Conservation (phyloP, 2,797 vertebrate genomes). For the Chrysolophus pictus region DNA sequence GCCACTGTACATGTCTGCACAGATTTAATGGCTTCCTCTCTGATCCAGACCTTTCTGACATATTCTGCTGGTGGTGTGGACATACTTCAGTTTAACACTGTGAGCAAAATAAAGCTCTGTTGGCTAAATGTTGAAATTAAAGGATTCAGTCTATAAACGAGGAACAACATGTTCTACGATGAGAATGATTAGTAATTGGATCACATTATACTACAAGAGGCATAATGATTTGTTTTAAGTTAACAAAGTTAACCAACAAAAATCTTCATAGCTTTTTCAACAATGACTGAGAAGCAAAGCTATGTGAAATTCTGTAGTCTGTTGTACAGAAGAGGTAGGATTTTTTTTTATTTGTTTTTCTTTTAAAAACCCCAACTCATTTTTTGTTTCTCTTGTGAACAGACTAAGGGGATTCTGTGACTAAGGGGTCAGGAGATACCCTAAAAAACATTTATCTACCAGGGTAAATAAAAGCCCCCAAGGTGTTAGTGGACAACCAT, state of each 20-base stretch:
- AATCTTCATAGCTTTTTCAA: background rate
- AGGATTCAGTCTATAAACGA: background rate
- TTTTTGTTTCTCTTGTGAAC: background rate
- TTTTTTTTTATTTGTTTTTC: background rate
- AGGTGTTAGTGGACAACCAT: background rate
- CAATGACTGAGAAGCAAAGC: background rate
- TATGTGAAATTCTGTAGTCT: background rate
- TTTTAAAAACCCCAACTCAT: background rate
- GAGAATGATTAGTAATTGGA: background rate
- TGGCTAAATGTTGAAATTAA: background rate
- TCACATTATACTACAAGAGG: background rate
- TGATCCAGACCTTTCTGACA: background rate
- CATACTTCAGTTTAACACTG: background rate
- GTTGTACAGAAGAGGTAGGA: background rate
- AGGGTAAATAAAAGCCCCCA: background rate
- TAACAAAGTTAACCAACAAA: background rate
- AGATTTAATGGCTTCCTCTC: background rate
- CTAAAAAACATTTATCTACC: background rate
- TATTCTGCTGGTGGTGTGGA: background rate
- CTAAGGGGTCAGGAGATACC: background rate
- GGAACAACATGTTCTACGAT: background rate
- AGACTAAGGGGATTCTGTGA: background rate
- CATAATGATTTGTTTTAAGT: background rate
- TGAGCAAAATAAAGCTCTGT: background rate
- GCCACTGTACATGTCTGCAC: background rate